Base-by-base conservation (phyloP, 2,113 vertebrate genomes). In the Psephotus haematonotus region DNA sequence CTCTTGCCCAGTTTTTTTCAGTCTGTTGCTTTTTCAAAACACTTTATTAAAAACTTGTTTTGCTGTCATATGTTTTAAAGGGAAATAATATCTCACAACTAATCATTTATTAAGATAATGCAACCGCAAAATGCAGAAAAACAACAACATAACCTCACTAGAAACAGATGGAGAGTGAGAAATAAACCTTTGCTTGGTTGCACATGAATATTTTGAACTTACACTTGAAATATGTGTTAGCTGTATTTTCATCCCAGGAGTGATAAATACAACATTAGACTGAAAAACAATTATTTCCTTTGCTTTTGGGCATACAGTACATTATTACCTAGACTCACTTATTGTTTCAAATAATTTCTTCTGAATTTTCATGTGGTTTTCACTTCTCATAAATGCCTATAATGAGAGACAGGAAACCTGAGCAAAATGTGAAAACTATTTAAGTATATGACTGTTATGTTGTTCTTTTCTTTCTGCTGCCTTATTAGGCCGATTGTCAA, bases 1-100 rank as follows among this genome's bases (percentile, higher is more conserved):
- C 94, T 95, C 94, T 95, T 95, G 95, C 96, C 96, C 95, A 82
- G 82, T 49, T 64, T 91, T 97, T 91, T 95, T 95, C 90, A 97
- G 88, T 91, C 92, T 96, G 77, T 95, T 98, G 93, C 86, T 95
- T 97, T 97, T 97, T 95, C 94, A 96, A 97, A 98, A 96, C 94
- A 96, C 87, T 98, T 98, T 97, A 98, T 98, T 98, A 97, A 97
- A 97, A 97, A 97, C 91, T 96, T 97, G 94, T 88, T 97, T 97
- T 96, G 86, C 77, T 96, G 93, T 97, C 93, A 84, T 68, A 78
- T 88, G 53, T 95, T 97, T 97, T 97, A 98, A 98, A 96, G 53
- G 88, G 92, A 97, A 98, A 96, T 87, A 97, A 96, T 92, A 97
- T 96, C 95, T 96, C 72, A 82, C 81, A 89, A 96, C 80, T 87